These are phyloP conservation scores for Rotaria magnacalcarata DNA, from an alignment of 2,888 invertebrate genomes.

Conservation along the genomic window DNA sequence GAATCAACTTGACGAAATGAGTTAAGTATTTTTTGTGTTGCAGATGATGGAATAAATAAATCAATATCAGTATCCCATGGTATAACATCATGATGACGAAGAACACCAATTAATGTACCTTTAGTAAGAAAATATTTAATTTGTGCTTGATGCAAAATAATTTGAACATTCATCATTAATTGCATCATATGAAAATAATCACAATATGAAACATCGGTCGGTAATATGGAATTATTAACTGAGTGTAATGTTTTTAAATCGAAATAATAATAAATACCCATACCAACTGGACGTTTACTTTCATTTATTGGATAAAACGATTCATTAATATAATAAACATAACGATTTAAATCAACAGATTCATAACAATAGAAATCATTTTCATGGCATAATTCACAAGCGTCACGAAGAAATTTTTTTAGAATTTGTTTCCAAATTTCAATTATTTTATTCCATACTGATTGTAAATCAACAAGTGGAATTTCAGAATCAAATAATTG, in stretches of 20 bases:
- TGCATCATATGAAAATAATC: constrained; percentile 37
- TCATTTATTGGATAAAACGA: neutral
- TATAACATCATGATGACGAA: constrained; percentile 25
- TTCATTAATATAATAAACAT: neutral
- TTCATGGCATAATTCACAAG: neutral
- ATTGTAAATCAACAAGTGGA: neutral
- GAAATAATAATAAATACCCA: constrained; percentile 9
- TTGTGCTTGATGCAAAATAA: neutral
- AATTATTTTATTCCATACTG: neutral
- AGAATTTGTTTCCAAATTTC: neutral
- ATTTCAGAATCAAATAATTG: neutral
- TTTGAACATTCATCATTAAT: constrained; percentile 11
- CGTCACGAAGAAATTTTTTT: neutral
- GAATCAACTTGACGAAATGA: neutral
- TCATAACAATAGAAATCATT: neutral
- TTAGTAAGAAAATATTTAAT: constrained; percentile 26
- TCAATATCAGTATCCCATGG: constrained; percentile 34
- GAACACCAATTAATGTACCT: constrained; percentile 19
- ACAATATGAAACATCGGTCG: neutral
- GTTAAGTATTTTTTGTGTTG: neutral
- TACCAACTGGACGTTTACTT: neutral
- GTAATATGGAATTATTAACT: constrained; percentile 16
- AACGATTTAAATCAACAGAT: neutral
- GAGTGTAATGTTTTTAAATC: neutral
- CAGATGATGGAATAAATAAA: neutral